Evolutionary conservation across 1,140 invertebrate genomes (phyloP).

Genomic region (Episyrphus balteatus): DNA sequence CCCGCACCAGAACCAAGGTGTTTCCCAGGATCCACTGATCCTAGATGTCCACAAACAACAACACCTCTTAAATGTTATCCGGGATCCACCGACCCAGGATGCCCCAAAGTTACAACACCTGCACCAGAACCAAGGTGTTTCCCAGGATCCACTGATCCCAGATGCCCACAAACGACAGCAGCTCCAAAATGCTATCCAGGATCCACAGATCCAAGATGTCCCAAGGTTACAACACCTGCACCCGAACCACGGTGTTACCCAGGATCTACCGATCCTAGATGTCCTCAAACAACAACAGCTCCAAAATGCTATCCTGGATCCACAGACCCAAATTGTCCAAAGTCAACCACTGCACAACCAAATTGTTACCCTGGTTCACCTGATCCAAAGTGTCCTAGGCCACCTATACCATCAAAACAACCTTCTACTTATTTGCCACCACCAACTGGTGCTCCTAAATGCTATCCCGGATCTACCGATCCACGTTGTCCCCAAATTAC

Average conservation of each 20-base stretch:
- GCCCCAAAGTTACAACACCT: no score
- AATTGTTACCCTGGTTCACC: conserved; percentile 35
- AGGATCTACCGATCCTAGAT: conserved; percentile 39
- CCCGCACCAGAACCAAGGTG: no score
- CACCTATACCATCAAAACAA: conserved; percentile 8
- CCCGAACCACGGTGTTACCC: conserved; percentile 19
- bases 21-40: no score
- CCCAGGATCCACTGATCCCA: conserved; percentile 27
- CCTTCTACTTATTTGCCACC: conserved; percentile 36
- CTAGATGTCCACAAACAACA: no score
- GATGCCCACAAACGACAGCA: conserved; percentile 26
- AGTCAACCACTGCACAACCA: conserved; percentile 7
- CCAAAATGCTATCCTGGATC: conserved; percentile 25
- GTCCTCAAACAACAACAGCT: conserved; percentile 29
- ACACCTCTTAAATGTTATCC: no score
- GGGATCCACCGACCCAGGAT: no score
- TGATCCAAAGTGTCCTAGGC: conserved; percentile 32
- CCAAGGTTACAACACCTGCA: conserved; percentile 21
- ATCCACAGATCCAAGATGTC: conserved; percentile 33
- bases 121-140: no score
- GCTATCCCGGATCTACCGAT: conserved; percentile 37
- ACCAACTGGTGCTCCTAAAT: conserved; percentile 15
- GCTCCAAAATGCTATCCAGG: conserved; percentile 20
- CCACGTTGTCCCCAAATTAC: conserved; percentile 18
- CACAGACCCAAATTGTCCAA: conserved; percentile 32